A percentile compares a stretch with the other conserved stretches of the same genome.
These are phyloP conservation scores for Miltochrista miniata DNA, from an alignment of 2,888 invertebrate species.

Conservation along the genomic window DNA sequence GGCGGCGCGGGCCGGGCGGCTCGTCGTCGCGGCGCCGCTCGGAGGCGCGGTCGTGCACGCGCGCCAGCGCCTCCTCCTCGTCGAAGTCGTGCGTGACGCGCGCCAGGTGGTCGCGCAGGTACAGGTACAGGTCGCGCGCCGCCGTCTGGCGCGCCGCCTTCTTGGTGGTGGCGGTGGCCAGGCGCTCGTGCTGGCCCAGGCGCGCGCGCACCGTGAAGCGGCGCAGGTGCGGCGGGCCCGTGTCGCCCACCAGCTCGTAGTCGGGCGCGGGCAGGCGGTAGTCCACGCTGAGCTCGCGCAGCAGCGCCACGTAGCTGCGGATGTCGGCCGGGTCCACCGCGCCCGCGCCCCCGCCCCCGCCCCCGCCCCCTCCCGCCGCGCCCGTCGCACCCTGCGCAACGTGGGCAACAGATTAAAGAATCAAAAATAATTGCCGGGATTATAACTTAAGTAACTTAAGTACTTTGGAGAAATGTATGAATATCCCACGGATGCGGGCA, in stretches of 20 bases:
- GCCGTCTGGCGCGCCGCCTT: conserved; percentile 86
- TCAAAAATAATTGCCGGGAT: no score
- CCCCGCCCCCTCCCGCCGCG: no score
- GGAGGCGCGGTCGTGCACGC: conserved; percentile 63
- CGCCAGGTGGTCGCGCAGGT: conserved; percentile 63
- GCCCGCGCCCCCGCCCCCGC: conserved; percentile 7
- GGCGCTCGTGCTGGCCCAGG: conserved; percentile 79
- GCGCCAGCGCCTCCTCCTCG: conserved; percentile 66
- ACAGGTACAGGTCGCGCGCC: conserved; percentile 72
- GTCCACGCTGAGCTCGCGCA: conserved; percentile 75
- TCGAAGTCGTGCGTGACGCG: conserved; percentile 61
- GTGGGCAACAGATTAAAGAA: no score
- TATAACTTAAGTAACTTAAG: no score
- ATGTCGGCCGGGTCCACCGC: conserved; percentile 27
- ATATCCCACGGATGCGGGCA: no score
- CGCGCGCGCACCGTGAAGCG: conserved; percentile 84
- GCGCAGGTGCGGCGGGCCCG: conserved; percentile 87
- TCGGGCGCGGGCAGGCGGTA: conserved; percentile 75
- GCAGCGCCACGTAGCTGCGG: conserved; percentile 65
- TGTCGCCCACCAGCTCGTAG: conserved; percentile 83
- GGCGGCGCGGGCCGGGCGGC: conserved; percentile 35
- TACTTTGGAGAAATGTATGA: no score
- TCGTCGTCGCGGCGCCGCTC: conserved; percentile 53
- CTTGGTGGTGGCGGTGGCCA: conserved; percentile 84
- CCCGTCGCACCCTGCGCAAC: no score